Conservation (phyloP, 2,797 vertebrate species). For the Ispidina picta region DNA sequence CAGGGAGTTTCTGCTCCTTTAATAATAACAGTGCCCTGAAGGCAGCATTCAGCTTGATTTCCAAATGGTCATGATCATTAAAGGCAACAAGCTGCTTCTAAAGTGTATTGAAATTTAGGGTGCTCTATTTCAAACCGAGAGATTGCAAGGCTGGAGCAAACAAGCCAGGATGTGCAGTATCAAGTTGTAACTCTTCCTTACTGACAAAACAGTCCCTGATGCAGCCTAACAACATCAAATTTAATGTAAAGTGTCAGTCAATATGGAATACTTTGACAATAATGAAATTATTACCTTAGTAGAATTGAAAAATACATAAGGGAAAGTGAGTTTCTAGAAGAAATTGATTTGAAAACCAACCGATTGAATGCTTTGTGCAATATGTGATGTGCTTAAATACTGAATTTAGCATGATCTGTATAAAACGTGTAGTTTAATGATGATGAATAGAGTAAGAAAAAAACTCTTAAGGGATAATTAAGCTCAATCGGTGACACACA, state of each 20-base stretch:
- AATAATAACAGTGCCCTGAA: neutral
- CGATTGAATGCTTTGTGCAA: accelerated
- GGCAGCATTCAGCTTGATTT: neutral
- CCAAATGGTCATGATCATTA: neutral
- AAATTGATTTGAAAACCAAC: neutral
- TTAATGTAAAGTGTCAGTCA: neutral
- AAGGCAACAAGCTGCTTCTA: constrained; percentile 16
- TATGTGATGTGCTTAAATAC: neutral
- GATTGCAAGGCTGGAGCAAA: neutral
- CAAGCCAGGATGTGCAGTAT: neutral
- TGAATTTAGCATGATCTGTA: neutral
- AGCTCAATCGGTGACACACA: neutral
- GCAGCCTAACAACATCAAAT: neutral
- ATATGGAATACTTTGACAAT: neutral
- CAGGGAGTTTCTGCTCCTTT: neutral
- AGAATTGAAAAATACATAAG: neutral
- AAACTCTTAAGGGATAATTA: neutral
- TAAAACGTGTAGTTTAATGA: neutral
- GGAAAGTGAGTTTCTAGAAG: neutral
- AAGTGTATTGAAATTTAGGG: neutral
- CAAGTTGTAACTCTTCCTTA: neutral
- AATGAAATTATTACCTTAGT: neutral
- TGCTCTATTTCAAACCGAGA: neutral
- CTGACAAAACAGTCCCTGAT: neutral
- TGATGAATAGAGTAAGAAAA: neutral